Conservation (phyloP, 2,888 invertebrate species). For the Opisthograptis luteolata region DNA sequence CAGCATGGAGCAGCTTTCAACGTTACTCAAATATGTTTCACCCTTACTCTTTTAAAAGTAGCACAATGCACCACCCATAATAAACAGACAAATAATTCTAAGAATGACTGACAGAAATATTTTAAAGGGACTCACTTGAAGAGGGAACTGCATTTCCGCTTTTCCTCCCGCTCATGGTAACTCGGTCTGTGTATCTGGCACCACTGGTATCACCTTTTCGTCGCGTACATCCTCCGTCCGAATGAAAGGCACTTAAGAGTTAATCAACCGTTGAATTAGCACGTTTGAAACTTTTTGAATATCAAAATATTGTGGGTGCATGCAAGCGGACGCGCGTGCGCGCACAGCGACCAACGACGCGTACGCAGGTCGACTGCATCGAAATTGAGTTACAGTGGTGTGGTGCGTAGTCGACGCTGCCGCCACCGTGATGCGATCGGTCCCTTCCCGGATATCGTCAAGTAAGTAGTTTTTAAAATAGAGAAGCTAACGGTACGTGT, state of each 20-base stretch:
- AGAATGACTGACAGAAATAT: slow-evolving; percentile 33
- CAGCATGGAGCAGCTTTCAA: slow-evolving; percentile 50
- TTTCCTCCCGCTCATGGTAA: slow-evolving; percentile 82
- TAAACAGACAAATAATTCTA: slow-evolving; percentile 28
- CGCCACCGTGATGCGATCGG: slow-evolving; percentile 71
- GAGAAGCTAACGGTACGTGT: slow-evolving; percentile 82
- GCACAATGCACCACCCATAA: slow-evolving; percentile 20
- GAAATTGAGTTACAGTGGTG: slow-evolving; percentile 74
- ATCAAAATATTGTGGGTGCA: slow-evolving; percentile 69
- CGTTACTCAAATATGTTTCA: slow-evolving; percentile 38
- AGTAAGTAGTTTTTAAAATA: slow-evolving; percentile 82
- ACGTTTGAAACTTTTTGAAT: slow-evolving; percentile 63
- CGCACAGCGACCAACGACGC: slow-evolving; percentile 77
- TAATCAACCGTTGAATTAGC: slow-evolving; percentile 55
- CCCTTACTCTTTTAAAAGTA: slow-evolving; percentile 40
- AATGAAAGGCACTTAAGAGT: slow-evolving; percentile 66
- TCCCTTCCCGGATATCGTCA: slow-evolving; percentile 82
- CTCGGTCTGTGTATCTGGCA: slow-evolving; percentile 67
- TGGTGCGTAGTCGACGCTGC: slow-evolving; percentile 57
- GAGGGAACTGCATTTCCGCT: slow-evolving; percentile 83
- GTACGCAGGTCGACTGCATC: slow-evolving; percentile 82
- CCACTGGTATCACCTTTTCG: slow-evolving; percentile 78
- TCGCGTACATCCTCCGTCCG: slow-evolving; percentile 70
- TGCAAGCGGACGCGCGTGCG: slow-evolving; percentile 71
- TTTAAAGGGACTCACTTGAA: slow-evolving; percentile 72